Percentiles rank a stretch among this genome's conserved stretches.
Conservation (phyloP, 1,140 invertebrate genomes). For the Procambarus virginalis region DNA sequence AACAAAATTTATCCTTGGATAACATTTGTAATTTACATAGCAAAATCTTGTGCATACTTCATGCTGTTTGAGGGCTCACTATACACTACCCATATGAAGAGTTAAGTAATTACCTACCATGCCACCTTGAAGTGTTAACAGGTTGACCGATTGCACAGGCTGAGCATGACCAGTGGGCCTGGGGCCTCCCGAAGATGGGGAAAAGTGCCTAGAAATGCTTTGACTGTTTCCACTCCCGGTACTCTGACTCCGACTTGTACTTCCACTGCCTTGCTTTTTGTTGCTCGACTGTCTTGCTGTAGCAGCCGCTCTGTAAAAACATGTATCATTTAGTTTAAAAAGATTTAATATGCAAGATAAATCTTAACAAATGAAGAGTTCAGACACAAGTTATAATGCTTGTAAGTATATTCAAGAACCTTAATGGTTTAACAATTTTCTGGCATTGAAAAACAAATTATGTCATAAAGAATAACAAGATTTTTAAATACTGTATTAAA, state of each 20-base stretch:
- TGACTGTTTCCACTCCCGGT: not conserved
- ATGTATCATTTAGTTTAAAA: no score
- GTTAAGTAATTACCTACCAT: not conserved
- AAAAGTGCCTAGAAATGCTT: constrained; percentile 12
- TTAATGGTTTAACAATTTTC: not conserved
- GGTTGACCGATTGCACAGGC: not conserved
- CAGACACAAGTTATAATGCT: no score
- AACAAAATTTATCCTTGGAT: no score
- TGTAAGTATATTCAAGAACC: not conserved
- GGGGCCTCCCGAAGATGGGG: not conserved
- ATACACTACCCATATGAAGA: no score
- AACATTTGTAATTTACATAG: no score
- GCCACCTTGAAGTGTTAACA: constrained; percentile 15
- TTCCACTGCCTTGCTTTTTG: constrained; percentile 4
- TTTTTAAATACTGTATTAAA: not conserved
- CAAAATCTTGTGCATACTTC: no score
- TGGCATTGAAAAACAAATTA: not conserved
- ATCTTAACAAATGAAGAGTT: no score
- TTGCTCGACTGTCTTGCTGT: not conserved
- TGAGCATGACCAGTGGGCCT: constrained; percentile 35
- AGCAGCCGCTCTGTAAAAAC: not conserved
- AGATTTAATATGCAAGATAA: not conserved
- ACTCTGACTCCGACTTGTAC: constrained; percentile 16
- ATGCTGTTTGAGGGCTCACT: no score
- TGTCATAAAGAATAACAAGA: no score